phyloP scores from a whole-genome alignment of 92 coral and sea anemone genomes.

The Epizoanthus illoricatus region DNA sequence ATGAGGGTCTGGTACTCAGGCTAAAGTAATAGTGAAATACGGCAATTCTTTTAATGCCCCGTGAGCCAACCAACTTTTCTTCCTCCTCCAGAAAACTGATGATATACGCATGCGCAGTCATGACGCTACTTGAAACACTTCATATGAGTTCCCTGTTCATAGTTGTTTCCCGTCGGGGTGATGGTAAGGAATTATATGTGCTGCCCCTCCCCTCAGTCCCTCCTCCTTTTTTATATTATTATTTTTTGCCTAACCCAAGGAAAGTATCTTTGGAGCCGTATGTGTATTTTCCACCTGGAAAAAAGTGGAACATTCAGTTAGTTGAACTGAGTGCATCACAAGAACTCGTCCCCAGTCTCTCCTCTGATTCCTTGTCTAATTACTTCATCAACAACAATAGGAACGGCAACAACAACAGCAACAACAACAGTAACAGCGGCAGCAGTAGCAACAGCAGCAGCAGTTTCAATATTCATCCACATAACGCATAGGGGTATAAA shows the following conservation, averaged over 20 bases:
- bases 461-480: no score
- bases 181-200: neutral
- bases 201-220: neutral
- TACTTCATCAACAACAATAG: neutral
- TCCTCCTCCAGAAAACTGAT: no score
- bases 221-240: neutral
- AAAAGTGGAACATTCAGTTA: neutral
- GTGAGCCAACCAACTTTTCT: no score
- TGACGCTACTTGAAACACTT: neutral
- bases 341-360: neutral
- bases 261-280: constrained; percentile 89
- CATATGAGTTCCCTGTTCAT: neutral
- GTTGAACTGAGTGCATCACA: neutral
- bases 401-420: no score
- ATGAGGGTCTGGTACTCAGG: no score
- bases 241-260: constrained; percentile 78
- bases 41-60: no score
- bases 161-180: neutral
- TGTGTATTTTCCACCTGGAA: constrained; percentile 88
- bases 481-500: no score
- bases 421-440: neutral
- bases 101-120: no score
- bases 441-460: neutral
- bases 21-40: no score
- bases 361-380: no score